Conservation (phyloP, 2,888 invertebrate genomes). For the Lordiphosa fenestrarum region DNA sequence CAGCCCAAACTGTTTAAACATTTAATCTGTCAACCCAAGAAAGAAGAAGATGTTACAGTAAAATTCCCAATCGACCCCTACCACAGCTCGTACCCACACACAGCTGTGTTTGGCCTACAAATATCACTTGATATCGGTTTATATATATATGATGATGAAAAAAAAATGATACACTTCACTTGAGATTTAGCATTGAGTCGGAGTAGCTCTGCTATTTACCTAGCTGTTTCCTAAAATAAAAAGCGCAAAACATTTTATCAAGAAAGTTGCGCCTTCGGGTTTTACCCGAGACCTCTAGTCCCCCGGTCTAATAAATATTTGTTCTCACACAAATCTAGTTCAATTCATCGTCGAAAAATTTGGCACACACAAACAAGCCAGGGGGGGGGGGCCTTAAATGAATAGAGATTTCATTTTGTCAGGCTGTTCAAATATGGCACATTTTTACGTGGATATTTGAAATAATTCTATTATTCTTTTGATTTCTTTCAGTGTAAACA, state of each 20-base stretch:
- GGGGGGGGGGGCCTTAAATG: neutral
- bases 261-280: constrained; percentile 34
- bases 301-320: constrained; percentile 61
- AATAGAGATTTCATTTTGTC: constrained; percentile 28
- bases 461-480: constrained; percentile 6
- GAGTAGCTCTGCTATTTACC: constrained; percentile 35
- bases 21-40: constrained; percentile 52
- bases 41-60: constrained; percentile 59
- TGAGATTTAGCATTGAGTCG: constrained; percentile 62
- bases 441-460: constrained; percentile 31
- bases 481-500: constrained; percentile 88
- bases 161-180: constrained; percentile 42
- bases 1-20: constrained; percentile 69
- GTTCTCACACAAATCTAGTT: constrained; percentile 68
- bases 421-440: constrained; percentile 55
- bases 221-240: constrained; percentile 58
- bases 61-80: constrained; percentile 31
- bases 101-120: constrained; percentile 61
- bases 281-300: constrained; percentile 38
- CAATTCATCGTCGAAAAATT: constrained; percentile 61
- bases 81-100: constrained; percentile 7
- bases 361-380: constrained; percentile 42
- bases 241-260: constrained; percentile 17
- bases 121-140: constrained; percentile 18
- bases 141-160: constrained; percentile 3